Percentiles rank a stretch among this genome's conserved stretches.
Conservation (phyloP, 2,797 vertebrate species). For the Rhinophrynus dorsalis region DNA sequence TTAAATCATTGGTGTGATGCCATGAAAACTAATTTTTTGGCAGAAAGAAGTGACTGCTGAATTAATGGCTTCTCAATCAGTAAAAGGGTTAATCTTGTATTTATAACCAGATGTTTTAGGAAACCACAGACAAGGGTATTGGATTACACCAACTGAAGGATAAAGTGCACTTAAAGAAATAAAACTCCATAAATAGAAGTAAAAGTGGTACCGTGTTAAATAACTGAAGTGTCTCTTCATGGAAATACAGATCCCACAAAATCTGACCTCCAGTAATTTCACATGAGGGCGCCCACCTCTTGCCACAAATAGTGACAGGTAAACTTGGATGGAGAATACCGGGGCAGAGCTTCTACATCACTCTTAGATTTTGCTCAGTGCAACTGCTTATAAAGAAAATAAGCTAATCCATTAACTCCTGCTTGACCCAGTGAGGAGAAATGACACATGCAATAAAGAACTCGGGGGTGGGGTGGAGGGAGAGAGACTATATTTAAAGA, state of each 20-base stretch:
- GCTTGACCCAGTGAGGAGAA: background rate
- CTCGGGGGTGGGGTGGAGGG: too few species aligned
- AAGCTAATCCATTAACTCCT: slow-evolving; percentile 18
- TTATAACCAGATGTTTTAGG: background rate
- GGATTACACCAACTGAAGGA: background rate
- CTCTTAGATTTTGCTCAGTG: slow-evolving; percentile 17
- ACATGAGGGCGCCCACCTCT: background rate
- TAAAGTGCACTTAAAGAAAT: background rate
- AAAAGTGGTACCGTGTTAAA: too few species aligned
- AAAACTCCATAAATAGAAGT: background rate
- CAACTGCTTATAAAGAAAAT: slow-evolving; percentile 8
- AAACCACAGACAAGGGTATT: background rate
- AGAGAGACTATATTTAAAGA: too few species aligned
- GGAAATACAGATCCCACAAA: background rate
- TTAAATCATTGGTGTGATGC: too few species aligned
- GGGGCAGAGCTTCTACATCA: background rate
- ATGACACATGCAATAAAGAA: too few species aligned
- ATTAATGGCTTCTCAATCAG: too few species aligned
- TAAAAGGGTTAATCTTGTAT: too few species aligned
- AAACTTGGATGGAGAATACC: background rate
- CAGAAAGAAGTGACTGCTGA: too few species aligned
- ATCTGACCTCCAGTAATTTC: background rate
- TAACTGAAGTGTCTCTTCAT: background rate
- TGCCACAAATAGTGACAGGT: slow-evolving; percentile 12
- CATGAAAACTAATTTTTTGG: too few species aligned